Evolutionary conservation across 1,140 invertebrate genomes (phyloP), one percentile per base, ranked within the genome.

Genomic region (Neoseiulus cucumeris): DNA sequence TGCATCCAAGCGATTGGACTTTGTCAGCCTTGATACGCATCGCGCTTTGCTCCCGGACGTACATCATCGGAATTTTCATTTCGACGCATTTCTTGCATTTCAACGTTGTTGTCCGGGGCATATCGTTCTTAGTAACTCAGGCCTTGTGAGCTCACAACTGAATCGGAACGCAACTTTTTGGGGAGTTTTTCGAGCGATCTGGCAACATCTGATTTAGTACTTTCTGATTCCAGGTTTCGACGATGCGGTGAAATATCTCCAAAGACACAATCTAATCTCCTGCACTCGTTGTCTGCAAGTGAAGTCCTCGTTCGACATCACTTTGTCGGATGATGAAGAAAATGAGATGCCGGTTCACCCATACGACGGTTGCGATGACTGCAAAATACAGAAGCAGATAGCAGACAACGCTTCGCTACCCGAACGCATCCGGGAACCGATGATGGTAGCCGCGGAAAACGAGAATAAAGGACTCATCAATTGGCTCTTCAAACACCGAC

Each of bases 191-290:
- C n/a, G n/a, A n/a, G n/a, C n/a, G n/a, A n/a, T n/a, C n/a, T n/a
- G n/a, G n/a, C n/a, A n/a, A n/a, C n/a, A n/a, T n/a, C n/a, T 39
- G 9, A 74, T 5, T 47, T 47, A 4, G 4, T 22, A 4, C 4
- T 59, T 59, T 25, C 4, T 20, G 2, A 39, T 39, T 39, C 4
- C 14, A 59, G 51, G 92, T 20, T 98, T 97, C 74, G 91, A 96
- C 71, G 94, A 98, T 76, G 89, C 91, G 0, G 79, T 97, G 0
- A 81, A 86, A 65, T 98, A 93, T 77, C 77, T 98, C 55, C 89
- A 93, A 69, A 82, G 85, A 67, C 93, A 94, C 74, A 91, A 91
- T 75, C 76, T 91, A 64, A 89, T 91, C 65, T 87, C 84, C 68
- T 91, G 89, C 72, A 86, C 84, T 0, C 79, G 85, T 44, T 91